Percentiles rank a stretch among this genome's conserved stretches.
Evolutionary conservation across 2,888 invertebrate species (phyloP).

Genomic region (Tubulanus polymorphus): DNA sequence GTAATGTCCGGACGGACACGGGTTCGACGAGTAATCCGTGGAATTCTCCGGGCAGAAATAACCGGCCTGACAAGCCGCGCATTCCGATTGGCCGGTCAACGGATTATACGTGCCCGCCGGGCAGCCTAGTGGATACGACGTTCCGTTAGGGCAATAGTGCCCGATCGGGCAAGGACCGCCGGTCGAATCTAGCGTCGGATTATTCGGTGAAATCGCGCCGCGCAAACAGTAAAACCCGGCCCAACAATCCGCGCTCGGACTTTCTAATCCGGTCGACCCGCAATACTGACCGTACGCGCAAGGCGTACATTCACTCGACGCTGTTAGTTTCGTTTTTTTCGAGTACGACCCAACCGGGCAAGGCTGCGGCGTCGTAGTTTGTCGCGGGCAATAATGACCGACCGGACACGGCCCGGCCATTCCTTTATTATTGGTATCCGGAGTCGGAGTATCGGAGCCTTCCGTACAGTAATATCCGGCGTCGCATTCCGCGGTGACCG

Average conservation of each 20-base stretch:
- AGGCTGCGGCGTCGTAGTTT: constrained; percentile 30
- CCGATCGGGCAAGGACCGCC: constrained; percentile 45
- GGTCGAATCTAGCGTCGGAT: constrained; percentile 25
- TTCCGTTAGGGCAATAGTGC: constrained; percentile 46
- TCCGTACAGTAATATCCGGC: constrained; percentile 38
- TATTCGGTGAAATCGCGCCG: constrained; percentile 34
- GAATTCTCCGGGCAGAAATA: constrained; percentile 32
- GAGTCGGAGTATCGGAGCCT: constrained; percentile 35
- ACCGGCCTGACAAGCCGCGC: constrained; percentile 28
- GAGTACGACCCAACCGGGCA: constrained; percentile 42
- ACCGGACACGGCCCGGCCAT: constrained; percentile 41
- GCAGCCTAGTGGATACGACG: constrained; percentile 35
- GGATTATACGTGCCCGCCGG: constrained; percentile 31
- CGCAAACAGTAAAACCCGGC: constrained; percentile 45
- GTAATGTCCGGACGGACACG: constrained; percentile 39
- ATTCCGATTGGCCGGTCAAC: constrained; percentile 23
- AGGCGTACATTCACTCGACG: constrained; percentile 24
- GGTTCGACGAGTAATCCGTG: constrained; percentile 24
- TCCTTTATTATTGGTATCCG: constrained; percentile 33
- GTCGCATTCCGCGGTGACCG: constrained; percentile 31
- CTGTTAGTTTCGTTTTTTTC: constrained; percentile 26
- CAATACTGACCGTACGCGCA: constrained; percentile 39
- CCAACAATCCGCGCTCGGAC: constrained; percentile 39
- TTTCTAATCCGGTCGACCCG: constrained; percentile 29
- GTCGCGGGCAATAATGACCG: constrained; percentile 37